phyloP scores from a whole-genome alignment of 30 jellyfish, hydroid and myxozoan species.

The Aurelia sp. region DNA sequence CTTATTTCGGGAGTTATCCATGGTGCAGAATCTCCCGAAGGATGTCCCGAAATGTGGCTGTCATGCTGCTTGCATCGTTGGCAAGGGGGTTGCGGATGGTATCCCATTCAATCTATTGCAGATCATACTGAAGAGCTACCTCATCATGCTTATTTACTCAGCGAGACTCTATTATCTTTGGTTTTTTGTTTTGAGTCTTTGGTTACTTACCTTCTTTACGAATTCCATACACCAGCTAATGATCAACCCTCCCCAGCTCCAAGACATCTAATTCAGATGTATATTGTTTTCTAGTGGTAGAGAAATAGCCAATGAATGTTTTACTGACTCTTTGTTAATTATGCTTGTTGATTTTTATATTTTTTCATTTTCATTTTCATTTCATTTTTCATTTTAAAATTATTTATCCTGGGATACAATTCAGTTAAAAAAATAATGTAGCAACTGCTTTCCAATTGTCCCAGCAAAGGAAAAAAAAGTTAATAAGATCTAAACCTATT shows the following conservation, averaged over 20 bases:
- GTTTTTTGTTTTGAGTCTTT: conserved; percentile 39
- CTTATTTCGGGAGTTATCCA: conserved; percentile 41
- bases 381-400: too few relatives aligned
- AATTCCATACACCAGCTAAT: conserved; percentile 23
- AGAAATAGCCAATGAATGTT: conserved; percentile 53
- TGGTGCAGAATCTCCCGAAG: conserved; percentile 32
- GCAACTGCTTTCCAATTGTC: too few relatives aligned
- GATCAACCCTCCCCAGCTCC: conserved; percentile 46
- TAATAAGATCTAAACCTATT: too few relatives aligned
- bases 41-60: conserved; percentile 39
- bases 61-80: neutral
- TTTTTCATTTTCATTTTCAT: too few relatives aligned
- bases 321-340: conserved; percentile 38
- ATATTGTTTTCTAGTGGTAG: conserved; percentile 57
- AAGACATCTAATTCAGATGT: conserved; percentile 44
- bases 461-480: too few relatives aligned
- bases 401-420: too few relatives aligned
- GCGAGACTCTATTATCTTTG: conserved; percentile 35
- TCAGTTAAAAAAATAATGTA: too few relatives aligned
- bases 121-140: conserved; percentile 16
- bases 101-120: conserved; percentile 23
- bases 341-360: conserved; percentile 20
- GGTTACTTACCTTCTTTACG: conserved; percentile 23
- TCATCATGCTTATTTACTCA: conserved; percentile 1
- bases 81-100: conserved; percentile 43